phyloP scores from a whole-genome alignment of 2,797 vertebrate genomes.

The Xerus rutilus region DNA sequence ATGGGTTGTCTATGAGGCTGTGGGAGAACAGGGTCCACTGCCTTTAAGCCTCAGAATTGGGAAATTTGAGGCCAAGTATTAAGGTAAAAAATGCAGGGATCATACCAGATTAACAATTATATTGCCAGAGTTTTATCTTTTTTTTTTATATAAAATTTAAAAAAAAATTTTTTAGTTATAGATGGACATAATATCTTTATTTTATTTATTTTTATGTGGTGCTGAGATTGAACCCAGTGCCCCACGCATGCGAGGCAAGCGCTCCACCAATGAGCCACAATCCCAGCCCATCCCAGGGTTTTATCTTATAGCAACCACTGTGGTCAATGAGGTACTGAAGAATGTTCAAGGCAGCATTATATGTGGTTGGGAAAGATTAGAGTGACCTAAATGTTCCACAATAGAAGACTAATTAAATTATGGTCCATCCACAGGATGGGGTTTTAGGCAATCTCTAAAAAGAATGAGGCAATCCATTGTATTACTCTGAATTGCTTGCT shows the following conservation, averaged over 20 bases:
- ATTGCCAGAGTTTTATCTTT: not conserved
- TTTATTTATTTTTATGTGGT: too few species aligned
- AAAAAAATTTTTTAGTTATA: too few species aligned
- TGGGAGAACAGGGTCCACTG: not conserved
- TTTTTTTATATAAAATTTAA: too few species aligned
- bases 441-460: constrained; percentile 47
- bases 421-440: not conserved
- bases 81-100: not conserved
- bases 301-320: constrained; percentile 23
- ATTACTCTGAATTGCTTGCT: not conserved
- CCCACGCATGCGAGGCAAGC: too few species aligned
- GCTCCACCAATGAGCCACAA: too few species aligned
- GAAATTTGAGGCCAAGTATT: constrained; percentile 49
- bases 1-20: not conserved
- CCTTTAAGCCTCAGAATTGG: not conserved
- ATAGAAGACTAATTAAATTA: constrained; percentile 3
- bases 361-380: constrained; percentile 17
- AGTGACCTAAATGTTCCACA: not conserved
- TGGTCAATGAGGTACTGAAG: not conserved
- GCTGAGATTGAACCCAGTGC: too few species aligned
- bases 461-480: not conserved
- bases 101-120: not conserved
- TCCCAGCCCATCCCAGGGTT: not conserved
- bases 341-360: not conserved
- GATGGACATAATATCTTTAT: too few species aligned